A percentile compares a stretch with the other conserved stretches of the same genome.
phyloP scores from a whole-genome alignment of 1,140 invertebrate genomes.

The Papilio helenus region DNA sequence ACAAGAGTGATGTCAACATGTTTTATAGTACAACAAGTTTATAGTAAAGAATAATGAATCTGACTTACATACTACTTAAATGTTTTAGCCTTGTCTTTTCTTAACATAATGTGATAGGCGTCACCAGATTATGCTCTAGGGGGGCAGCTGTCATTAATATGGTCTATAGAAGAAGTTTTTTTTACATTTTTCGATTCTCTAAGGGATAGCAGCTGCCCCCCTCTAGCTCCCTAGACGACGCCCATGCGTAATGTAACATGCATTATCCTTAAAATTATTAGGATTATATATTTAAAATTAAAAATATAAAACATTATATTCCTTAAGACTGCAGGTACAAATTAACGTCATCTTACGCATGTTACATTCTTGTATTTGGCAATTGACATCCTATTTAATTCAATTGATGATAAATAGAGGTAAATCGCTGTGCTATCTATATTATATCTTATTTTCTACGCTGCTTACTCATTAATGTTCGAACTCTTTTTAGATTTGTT shows the following conservation, averaged over 20 bases:
- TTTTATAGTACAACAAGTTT: too few species aligned
- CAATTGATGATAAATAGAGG: constrained; percentile 36
- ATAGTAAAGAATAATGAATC: not conserved
- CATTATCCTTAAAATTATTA: not conserved
- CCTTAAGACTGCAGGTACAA: constrained; percentile 30
- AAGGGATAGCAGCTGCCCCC: too few species aligned
- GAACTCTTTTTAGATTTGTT: constrained; percentile 93
- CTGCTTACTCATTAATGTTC: constrained; percentile 73
- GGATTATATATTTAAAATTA: constrained; percentile 22
- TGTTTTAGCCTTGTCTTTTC: not conserved
- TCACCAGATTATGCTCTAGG: too few species aligned
- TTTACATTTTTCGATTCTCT: too few species aligned
- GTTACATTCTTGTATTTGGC: constrained; percentile 56
- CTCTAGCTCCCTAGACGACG: too few species aligned
- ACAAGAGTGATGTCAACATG: too few species aligned
- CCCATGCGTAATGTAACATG: not conserved
- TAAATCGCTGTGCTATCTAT: constrained; percentile 45
- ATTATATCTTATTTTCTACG: constrained; percentile 61
- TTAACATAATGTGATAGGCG: not conserved
- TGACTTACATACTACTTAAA: not conserved
- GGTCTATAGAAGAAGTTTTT: too few species aligned
- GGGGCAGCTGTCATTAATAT: too few species aligned
- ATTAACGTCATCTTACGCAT: constrained; percentile 30
- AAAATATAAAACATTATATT: constrained; percentile 33
- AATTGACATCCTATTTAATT: constrained; percentile 70